Percentiles rank a stretch among this genome's conserved stretches.
Evolutionary conservation across 37 sponge, comb jelly and placozoan species (phyloP).

Genomic region (Diacarnus erythraeanus): DNA sequence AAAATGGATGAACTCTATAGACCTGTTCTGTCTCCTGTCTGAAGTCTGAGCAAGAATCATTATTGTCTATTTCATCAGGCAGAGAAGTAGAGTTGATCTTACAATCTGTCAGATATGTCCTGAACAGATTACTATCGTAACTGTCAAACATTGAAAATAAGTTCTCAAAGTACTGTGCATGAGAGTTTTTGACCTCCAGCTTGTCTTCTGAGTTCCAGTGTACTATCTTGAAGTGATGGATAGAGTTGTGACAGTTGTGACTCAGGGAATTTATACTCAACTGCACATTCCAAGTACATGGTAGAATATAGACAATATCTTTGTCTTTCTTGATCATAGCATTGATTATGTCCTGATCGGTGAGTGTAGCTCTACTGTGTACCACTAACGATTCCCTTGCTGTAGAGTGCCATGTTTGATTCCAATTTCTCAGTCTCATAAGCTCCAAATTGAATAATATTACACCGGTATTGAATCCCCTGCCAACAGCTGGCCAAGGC

Average conservation of each 20-base stretch:
- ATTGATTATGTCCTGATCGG: constrained; percentile 92
- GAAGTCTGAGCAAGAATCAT: constrained; percentile 21
- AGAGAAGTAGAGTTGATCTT: background rate
- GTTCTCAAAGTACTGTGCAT: constrained; percentile 54
- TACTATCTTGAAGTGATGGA: constrained; percentile 50
- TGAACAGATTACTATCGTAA: constrained; percentile 55
- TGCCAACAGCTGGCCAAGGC: constrained; percentile 84
- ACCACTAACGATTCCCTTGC: constrained; percentile 24
- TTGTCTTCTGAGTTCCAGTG: constrained; percentile 94
- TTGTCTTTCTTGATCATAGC: constrained; percentile 62
- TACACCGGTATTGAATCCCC: constrained; percentile 90
- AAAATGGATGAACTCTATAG: constrained; percentile 70
- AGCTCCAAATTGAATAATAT: constrained; percentile 68
- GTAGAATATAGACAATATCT: constrained; percentile 43
- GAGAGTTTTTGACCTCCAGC: constrained; percentile 50
- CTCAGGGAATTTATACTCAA: constrained; percentile 78
- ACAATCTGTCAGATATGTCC: constrained; percentile 12
- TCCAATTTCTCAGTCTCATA: constrained; percentile 64
- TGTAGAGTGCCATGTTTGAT: constrained; percentile 54
- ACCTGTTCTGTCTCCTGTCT: constrained; percentile 8
- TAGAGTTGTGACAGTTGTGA: constrained; percentile 46
- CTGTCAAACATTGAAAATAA: constrained; percentile 49
- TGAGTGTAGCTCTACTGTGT: constrained; percentile 40
- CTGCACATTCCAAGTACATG: constrained; percentile 88
- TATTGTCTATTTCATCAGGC: background rate